Base-by-base conservation (phyloP, 64 coral and sea anemone species). In the Trachythela sp. region DNA sequence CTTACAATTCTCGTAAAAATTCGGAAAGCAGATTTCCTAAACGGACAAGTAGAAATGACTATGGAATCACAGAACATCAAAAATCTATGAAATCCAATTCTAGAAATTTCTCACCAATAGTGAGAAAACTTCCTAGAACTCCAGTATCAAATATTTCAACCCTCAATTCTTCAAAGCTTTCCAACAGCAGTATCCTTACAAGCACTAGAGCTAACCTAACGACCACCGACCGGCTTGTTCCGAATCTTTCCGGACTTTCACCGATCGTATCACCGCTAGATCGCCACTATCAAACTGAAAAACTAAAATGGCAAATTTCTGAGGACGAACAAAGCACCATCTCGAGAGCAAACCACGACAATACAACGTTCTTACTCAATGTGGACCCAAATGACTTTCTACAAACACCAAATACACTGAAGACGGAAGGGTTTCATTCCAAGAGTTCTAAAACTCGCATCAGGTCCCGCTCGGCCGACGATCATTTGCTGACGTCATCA, bases 221-320 rank as follows among this genome's bases (percentile, higher is more conserved):
- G 42, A 45, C 42, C 11, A 4, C 42, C 42, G 11, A 11, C 4
- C 59, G 59, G 20, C 59, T 68, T 68, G 30, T 68, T 31, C 59
- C 59, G 59, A 68, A 68, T 68, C 59, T 68, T 68, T 6, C 59
- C 59, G 59, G 59, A 68, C 59, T 68, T 68, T 68, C 59, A 68
- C 59, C 59, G 59, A 68, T 68, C 59, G 59, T 68, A 68, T 68
- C 59, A 2, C 59, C 59, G 30, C 59, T 68, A n/a, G 59, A 68
- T 6, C 59, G 59, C 15, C 59, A 31, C 20, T 14, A 68, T 22
- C 59, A 68, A 6, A 31, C 2, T 22, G 20, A 31, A 14, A 68
- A n/a, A 31, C 30, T 68, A 68, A 22, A 14, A 31, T 68, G 59
- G 59, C 59, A 68, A 68, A 68, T 22, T 7, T 22, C 59, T 68